Base-by-base conservation (phyloP, 2,113 vertebrate genomes). In the Tupaia chinensis region DNA sequence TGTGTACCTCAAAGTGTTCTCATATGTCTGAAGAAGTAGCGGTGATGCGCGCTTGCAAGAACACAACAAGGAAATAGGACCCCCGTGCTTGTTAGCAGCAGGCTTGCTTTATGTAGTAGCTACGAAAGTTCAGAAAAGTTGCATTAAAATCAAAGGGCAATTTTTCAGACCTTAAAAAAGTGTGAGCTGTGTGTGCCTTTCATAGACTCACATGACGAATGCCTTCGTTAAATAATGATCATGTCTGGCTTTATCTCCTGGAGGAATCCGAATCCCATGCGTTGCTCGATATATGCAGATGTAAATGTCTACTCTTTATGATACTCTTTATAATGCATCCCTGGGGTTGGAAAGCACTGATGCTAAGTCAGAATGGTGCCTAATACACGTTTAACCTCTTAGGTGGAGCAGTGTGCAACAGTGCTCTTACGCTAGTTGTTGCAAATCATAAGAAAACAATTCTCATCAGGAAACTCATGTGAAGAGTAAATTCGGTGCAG, bases 401-500 rank as follows among this genome's bases (percentile, higher is more conserved):
- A 9, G 68, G 19, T 77, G 74, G 17, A 17, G 23, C 92, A 88
- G 69, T 54, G 8, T 10, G 80, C 44, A 65, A 58, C 60, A 3
- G 20, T 54, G 70, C 7, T 77, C 78, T 77, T 80, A 93, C 87
- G 85, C 93, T 54, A 74, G 80, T 27, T 81, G 58, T 88, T 53
- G 54, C 58, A 77, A 95, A 92, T 85, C 89, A 79, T 87, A 29
- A 86, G 72, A 87, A 82, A 94, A 97, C 78, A 80, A 78, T 78
- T 86, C 22, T 94, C 87, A 85, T 87, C 73, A 94, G 94, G 81
- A 94, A 96, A 97, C 44, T 93, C 94, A 93, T 96, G 96, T 93
- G 85, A 78, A 95, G 94, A 95, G 85, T 72, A 93, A 95, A 97
- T 89, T 95, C 91, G 63, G 87, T 93, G 77, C 76, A 80, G 70